Evolutionary conservation across 2,113 vertebrate species (phyloP), one percentile per base, ranked within the genome.

Genomic region (Oryzias javanicus): DNA sequence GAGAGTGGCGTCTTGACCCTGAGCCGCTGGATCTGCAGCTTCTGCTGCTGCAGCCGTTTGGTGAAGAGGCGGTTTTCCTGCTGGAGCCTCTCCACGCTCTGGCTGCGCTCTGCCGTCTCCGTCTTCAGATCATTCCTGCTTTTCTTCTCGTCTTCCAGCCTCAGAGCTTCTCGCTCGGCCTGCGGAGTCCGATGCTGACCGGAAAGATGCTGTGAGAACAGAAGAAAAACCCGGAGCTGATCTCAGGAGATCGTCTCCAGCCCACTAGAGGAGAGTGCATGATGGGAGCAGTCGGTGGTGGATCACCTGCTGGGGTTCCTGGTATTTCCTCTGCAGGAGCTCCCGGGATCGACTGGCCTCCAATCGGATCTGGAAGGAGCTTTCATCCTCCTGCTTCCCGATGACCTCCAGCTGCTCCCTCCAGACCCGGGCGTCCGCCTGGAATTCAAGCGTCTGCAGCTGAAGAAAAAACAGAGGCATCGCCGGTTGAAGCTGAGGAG

Each of bases 61-160:
- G 74, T 68, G 35, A 95, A 89, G 63, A 89, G 89, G 25, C 74
- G 78, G 55, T 91, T 94, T 51, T 95, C 91, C 1, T 80, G 70
- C 42, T 92, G 89, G 65, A 92, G 83, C 3, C 76, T 79, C 3
- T 90, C 85, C 0, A 91, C 78, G 0, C 84, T 86, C 19, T 16
- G 49, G 4, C 83, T 63, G 0, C 93, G 90, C 75, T 93, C 89
- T 27, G 67, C 78, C 1, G 85, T 86, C 49, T 91, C 91, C 0
- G 91, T 73, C 59, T 76, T 89, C 48, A 94, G 72, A 55, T 86
- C 60, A 42, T 87, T 77, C 0, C 82, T 60, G 48, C 73, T 71
- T 50, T 84, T 91, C 55, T 92, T 89, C 72, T 87, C 78, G 14
- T 93, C 92, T 0, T 60, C 24, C 70, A 87, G 74, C 60, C 67